Conservation (phyloP, 23 tunicate genomes). For the Trididemnum clinides region DNA sequence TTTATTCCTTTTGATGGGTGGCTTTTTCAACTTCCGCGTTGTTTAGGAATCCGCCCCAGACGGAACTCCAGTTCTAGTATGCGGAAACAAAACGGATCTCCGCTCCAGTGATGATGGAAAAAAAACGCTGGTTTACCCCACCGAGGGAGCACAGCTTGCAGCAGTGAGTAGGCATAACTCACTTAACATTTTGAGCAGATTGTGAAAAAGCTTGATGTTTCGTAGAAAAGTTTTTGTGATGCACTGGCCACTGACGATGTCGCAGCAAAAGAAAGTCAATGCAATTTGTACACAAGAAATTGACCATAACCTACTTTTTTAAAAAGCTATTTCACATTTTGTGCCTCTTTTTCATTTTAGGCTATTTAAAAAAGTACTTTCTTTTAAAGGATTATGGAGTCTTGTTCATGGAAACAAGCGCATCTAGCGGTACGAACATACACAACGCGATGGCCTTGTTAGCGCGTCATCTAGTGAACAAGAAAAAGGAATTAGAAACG, state of each 20-base stretch:
- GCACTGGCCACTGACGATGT: no score
- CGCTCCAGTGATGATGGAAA: conserved; percentile 21
- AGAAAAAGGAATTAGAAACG: neutral
- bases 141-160: conserved; percentile 89
- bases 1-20: no score
- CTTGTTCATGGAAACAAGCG: conserved; percentile 83
- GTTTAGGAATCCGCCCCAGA: conserved; percentile 39
- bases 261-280: no score
- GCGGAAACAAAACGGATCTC: conserved; percentile 83
- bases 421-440: conserved; percentile 66
- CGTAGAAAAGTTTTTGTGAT: no score
- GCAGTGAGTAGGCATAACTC: conserved; percentile 55
- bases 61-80: conserved; percentile 77
- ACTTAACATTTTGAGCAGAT: no score
- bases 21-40: neutral
- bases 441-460: conserved; percentile 39
- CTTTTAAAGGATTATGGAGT: conserved; percentile 75
- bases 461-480: conserved; percentile 60
- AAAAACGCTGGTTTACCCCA: conserved; percentile 33
- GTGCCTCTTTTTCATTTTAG: no score
- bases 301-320: no score
- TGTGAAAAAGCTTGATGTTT: no score
- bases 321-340: no score
- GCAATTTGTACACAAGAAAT: no score
- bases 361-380: no score